A percentile compares a stretch with the other conserved stretches of the same genome.
These are phyloP conservation scores for Pyrgilauda ruficollis DNA, from an alignment of 2,113 vertebrate genomes.

Conservation along the genomic window DNA sequence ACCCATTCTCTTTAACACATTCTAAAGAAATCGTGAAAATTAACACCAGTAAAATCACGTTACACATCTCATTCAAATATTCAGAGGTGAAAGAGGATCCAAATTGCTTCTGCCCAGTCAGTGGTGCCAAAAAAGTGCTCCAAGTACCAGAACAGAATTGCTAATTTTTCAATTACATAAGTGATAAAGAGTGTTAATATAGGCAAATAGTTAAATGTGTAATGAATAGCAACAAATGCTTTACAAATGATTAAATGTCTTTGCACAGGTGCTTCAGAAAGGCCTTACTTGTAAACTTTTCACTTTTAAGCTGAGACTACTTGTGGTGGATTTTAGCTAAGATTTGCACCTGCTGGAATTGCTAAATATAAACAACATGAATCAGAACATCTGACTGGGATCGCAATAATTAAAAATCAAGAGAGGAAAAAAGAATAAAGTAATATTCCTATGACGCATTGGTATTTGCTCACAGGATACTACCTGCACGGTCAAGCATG, in stretches of 20 bases:
- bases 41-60: not conserved
- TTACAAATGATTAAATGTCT: not conserved
- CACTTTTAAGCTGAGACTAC: not conserved
- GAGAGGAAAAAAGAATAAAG: not conserved
- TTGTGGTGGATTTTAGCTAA: not conserved
- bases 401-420: not conserved
- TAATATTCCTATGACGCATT: not conserved
- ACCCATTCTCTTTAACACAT: not conserved
- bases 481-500: not conserved
- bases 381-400: not conserved
- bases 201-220: not conserved
- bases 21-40: not conserved
- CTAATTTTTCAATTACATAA: not conserved
- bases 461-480: not conserved
- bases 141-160: not conserved
- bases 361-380: not conserved
- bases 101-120: not conserved
- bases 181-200: not conserved
- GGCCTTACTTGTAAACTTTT: not conserved
- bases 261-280: slow-evolving; percentile 1
- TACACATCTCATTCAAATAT: not conserved
- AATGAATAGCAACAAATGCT: not conserved
- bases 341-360: slow-evolving; percentile 20
- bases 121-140: not conserved
- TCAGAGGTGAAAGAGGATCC: not conserved